phyloP scores from a whole-genome alignment of 1,140 invertebrate genomes.

The Nomia melanderi region DNA sequence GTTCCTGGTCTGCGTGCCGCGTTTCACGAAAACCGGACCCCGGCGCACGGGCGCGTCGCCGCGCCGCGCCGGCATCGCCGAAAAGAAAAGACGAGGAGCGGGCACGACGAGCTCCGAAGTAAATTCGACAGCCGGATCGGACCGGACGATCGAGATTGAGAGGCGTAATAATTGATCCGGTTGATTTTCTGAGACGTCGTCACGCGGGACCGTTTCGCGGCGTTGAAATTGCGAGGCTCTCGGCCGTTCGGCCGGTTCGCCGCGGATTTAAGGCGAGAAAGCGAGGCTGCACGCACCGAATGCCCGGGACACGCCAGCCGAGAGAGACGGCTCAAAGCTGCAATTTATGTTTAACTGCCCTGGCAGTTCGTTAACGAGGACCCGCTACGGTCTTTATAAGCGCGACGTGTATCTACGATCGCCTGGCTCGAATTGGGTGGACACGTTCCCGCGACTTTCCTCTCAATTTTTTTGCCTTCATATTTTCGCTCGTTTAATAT shows the following conservation, averaged over 20 bases:
- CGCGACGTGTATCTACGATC: slow-evolving; percentile 70
- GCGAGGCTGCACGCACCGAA: slow-evolving; percentile 38
- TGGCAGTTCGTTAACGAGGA: slow-evolving; percentile 70
- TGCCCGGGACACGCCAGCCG: slow-evolving; percentile 29
- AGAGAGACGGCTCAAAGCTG: slow-evolving; percentile 62
- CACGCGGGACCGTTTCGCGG: slow-evolving; percentile 27
- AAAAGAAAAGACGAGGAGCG: neutral
- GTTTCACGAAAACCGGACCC: neutral
- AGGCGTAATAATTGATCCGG: slow-evolving; percentile 46
- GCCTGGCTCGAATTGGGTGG: slow-evolving; percentile 57
- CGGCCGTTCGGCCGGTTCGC: slow-evolving; percentile 20
- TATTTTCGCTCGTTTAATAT: slow-evolving; percentile 71
- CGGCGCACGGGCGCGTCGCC: too few species aligned
- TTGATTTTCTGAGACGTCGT: slow-evolving; percentile 43
- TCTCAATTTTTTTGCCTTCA: slow-evolving; percentile 55
- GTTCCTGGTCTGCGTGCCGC: too few species aligned
- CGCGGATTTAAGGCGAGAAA: slow-evolving; percentile 66
- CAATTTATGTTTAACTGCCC: slow-evolving; percentile 68
- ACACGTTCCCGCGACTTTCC: slow-evolving; percentile 61
- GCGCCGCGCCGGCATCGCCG: neutral
- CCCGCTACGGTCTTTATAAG: slow-evolving; percentile 67
- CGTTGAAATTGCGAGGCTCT: slow-evolving; percentile 44
- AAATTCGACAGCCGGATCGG: neutral
- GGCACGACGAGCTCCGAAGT: neutral
- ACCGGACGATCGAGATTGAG: slow-evolving; percentile 26